Evolutionary conservation across 1,140 invertebrate species (phyloP), one percentile per base, ranked within the genome.

Genomic region (Ptiloglossa arizonensis): DNA sequence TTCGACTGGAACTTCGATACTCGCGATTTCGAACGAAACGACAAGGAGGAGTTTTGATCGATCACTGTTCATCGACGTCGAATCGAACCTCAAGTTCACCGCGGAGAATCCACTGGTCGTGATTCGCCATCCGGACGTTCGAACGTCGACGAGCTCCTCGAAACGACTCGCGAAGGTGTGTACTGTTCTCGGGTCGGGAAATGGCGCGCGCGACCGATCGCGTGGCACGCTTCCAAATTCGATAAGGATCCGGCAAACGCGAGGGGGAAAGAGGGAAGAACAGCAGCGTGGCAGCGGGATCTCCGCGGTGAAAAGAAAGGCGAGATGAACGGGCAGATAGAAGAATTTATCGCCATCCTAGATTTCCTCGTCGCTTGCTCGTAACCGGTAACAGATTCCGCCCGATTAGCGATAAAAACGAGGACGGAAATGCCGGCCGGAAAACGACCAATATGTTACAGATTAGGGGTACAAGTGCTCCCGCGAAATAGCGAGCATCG

Each of bases 201-300:
- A 35, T 54, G 69, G 29, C n/a, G 24, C 32, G 24, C 66, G 32
- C 3, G 8, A 41, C 27, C 74, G 56, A 66, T 73, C 70, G 41
- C 59, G 77, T 79, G 77, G 77, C 77, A 79, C 77, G 59, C 46
- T 75, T 75, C 77, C 77, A 79, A 79, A 79, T 79, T 79, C 71
- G 77, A 79, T 79, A 79, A 79, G 71, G 56, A 79, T 79, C 77
- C 77, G 44, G 57, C 44, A 44, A 46, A 62, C 52, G 52, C 22
- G 32, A 29, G 22, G 38, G 22, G 46, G 35, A n/a, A n/a, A 35
- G 63, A 52, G 19, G 48, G 35, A 35, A n/a, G 29, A 32, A n/a
- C 41, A n/a, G n/a, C n/a, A n/a, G n/a, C n/a, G n/a, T n/a, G n/a
- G n/a, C n/a, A n/a, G n/a, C n/a, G n/a, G 46, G 46, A 52, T 74